phyloP scores from a whole-genome alignment of 2,888 invertebrate species.

The Plagodis dolabraria region DNA sequence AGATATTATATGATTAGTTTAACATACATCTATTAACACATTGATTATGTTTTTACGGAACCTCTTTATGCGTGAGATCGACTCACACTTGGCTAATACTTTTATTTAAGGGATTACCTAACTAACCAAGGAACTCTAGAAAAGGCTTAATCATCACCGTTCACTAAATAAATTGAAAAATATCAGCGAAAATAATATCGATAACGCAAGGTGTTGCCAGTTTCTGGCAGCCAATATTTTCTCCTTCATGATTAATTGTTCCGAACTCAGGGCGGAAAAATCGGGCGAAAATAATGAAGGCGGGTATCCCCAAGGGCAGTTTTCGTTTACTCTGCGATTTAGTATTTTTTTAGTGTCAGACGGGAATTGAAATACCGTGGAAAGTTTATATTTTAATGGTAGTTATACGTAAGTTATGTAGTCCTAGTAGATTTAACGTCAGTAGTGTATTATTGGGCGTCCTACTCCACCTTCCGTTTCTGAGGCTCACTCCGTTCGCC shows the following conservation, averaged over 20 bases:
- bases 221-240: slow-evolving; percentile 9
- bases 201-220: slow-evolving; percentile 12
- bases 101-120: no score
- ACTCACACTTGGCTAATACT: no score
- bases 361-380: slow-evolving; percentile 4
- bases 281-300: slow-evolving; percentile 24
- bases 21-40: no score
- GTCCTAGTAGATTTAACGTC: no score
- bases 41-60: no score
- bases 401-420: no score
- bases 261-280: slow-evolving; percentile 21
- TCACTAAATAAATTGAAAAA: slow-evolving; percentile 16
- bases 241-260: slow-evolving; percentile 29
- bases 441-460: no score
- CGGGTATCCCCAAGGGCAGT: slow-evolving; percentile 15
- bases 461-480: no score
- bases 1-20: no score
- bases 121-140: no score
- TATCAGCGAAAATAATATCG: slow-evolving; percentile 6
- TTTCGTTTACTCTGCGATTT: slow-evolving; percentile 18
- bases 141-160: background rate
- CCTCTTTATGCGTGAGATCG: no score
- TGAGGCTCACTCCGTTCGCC: no score
- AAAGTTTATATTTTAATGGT: background rate
- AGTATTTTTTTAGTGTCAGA: slow-evolving; percentile 9